Percentiles rank a stretch among this genome's conserved stretches.
These are phyloP conservation scores for Pseudotriccus pelzelni DNA, from an alignment of 2,797 vertebrate genomes.

Conservation along the genomic window DNA sequence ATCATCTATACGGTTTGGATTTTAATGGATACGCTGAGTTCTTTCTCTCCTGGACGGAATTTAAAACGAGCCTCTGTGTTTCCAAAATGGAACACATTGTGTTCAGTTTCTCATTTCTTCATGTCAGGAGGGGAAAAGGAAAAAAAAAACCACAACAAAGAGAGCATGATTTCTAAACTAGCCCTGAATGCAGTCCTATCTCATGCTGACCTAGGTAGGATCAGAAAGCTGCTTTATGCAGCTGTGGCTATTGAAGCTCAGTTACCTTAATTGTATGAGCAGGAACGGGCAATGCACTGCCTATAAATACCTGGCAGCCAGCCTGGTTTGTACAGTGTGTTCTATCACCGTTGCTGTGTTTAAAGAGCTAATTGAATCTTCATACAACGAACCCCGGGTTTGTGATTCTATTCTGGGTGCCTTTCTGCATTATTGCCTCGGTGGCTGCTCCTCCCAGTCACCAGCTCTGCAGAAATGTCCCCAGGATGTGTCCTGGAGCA, in stretches of 20 bases:
- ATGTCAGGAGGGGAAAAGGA: background rate
- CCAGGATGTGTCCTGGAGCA: background rate
- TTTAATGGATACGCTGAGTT: background rate
- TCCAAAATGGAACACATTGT: constrained; percentile 4
- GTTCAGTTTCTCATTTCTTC: background rate
- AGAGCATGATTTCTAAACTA: background rate
- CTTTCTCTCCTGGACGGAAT: background rate
- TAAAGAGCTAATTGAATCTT: background rate
- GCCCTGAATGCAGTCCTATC: background rate
- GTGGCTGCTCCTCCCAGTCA: background rate
- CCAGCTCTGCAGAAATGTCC: background rate
- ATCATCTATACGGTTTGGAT: background rate
- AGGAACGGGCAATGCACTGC: background rate
- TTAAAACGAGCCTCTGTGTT: background rate
- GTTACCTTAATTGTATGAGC: background rate
- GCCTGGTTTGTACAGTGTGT: background rate
- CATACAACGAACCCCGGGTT: background rate
- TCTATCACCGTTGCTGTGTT: background rate
- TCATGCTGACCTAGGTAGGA: background rate
- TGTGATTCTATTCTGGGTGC: background rate
- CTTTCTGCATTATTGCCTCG: background rate
- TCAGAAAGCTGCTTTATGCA: background rate
- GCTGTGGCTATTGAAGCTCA: background rate
- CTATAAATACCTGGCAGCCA: background rate
- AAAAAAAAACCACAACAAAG: background rate